Percentiles rank a stretch among this genome's conserved stretches.
Conservation (phyloP, 2,113 vertebrate genomes). For the Colaptes auratus region DNA sequence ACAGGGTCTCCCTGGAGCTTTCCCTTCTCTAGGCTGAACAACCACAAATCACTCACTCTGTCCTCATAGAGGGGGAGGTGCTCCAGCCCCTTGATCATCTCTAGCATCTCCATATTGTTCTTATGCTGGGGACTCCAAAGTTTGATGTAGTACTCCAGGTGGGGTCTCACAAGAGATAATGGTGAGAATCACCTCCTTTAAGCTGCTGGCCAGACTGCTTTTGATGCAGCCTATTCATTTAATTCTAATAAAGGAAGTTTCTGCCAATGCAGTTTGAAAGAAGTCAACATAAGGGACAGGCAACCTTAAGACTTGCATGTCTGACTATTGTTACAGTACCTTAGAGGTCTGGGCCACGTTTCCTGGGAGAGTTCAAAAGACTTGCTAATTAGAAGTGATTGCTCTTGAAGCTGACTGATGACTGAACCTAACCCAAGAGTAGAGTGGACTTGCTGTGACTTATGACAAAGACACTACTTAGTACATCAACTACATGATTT, state of each 20-base stretch:
- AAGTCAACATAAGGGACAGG: not conserved
- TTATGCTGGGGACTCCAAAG: not conserved
- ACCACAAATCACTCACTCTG: not conserved
- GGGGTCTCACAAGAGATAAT: not conserved
- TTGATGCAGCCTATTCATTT: not conserved
- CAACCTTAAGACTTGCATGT: not conserved
- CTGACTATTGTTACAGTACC: not conserved
- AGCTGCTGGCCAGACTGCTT: not conserved
- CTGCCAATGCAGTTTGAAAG: not conserved
- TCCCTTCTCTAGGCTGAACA: not conserved
- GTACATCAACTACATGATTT: not conserved
- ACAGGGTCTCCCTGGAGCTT: not conserved
- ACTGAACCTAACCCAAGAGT: not conserved
- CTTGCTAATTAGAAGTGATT: slow-evolving; percentile 24
- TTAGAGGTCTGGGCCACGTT: not conserved
- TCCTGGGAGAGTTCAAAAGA: slow-evolving; percentile 17
- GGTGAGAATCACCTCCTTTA: not conserved
- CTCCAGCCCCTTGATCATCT: not conserved
- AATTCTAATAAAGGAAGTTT: not conserved
- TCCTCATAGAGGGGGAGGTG: not conserved
- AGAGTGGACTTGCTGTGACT: not conserved
- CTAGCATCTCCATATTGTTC: not conserved
- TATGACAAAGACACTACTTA: slow-evolving; percentile 6
- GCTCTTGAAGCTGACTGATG: slow-evolving; percentile 10
- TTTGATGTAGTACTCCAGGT: not conserved